Percentiles rank a stretch among this genome's conserved stretches.
Conservation (phyloP, 2,888 invertebrate species). For the Deroplatys truncata region DNA sequence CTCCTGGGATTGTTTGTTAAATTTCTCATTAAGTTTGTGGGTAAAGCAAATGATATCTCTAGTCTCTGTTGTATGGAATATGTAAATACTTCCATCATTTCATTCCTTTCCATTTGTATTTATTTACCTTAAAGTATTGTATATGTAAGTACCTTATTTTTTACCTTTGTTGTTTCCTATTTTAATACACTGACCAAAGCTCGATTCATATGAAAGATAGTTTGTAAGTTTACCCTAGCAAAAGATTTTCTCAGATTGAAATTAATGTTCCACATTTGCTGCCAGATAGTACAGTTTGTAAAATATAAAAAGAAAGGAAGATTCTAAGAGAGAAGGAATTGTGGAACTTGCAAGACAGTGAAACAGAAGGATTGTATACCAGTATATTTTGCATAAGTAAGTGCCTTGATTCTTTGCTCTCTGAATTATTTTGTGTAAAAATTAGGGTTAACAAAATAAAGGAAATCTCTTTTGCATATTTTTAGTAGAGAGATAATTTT, state of each 20-base stretch:
- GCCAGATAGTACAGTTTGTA: too few relatives aligned
- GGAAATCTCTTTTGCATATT: not conserved
- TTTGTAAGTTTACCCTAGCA: not conserved
- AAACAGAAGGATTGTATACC: not conserved
- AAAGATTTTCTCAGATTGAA: not conserved
- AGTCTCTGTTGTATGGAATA: constrained; percentile 7
- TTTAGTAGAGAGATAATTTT: not conserved
- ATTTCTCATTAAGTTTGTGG: not conserved
- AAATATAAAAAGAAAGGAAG: too few relatives aligned
- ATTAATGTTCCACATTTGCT: not conserved
- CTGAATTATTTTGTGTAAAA: not conserved
- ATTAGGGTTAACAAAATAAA: not conserved
- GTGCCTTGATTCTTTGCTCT: constrained; percentile 7
- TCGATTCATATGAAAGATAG: not conserved
- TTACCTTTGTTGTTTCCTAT: not conserved
- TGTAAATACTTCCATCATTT: constrained; percentile 22
- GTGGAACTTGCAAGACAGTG: not conserved
- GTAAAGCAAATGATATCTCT: not conserved
- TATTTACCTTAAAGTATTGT: constrained; percentile 14
- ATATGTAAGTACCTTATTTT: not conserved
- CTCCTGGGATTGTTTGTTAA: constrained; percentile 5
- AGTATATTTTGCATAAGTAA: not conserved
- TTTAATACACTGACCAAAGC: not conserved
- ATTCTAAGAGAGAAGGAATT: not conserved
- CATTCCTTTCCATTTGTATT: constrained; percentile 25